Base-by-base conservation (phyloP, 2,888 invertebrate genomes). In the Tachystola acroxantha region DNA sequence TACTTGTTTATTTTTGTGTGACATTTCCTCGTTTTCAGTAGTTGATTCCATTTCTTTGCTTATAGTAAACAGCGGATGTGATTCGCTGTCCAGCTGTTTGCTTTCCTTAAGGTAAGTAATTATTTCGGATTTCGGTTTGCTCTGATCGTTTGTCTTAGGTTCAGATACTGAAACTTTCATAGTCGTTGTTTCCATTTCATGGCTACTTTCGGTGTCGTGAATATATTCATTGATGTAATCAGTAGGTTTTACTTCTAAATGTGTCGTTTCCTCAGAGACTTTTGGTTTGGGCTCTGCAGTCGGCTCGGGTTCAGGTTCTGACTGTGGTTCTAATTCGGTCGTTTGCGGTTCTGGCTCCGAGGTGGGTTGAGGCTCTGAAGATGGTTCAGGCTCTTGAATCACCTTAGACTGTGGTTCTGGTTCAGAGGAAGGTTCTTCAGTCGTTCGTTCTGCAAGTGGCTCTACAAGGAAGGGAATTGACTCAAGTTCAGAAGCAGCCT, bases 11-110 rank as follows among this genome's bases (percentile, higher is more conserved):
- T 24, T 51, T 73, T 12, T 25, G 1, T 24, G 25, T 24, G 25
- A 65, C 27, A 79, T 58, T 77, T 76, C 78, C 32, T 75, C 75
- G 41, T 45, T 61, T 29, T 66, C 65, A 32, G 64, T 65, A 5
- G 59, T 53, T 0, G 48, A 42, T 43, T 55, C 56, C 13, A 38
- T 45, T 27, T 40, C 42, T 10, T 44, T 32, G 32, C 39, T 49
- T 29, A 19, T 30, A 7, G 27, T 11, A 12, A 27, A 27, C 5
- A 7, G 6, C 7, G 11, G 2, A 12, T 4, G 10, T 11, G 33
- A 35, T 28, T 40, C 33, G 0, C 12, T 33, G 16, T 14, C n/a
- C 22, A 25, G 39, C 14, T 50, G 45, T 13, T 49, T 54, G 20
- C 47, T 50, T 42, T 60, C 43, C 22, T 47, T 60, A 39, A 64